A percentile compares a stretch with the other conserved stretches of the same genome.
These are phyloP conservation scores for sheep (Ovis aries) DNA, from an alignment of 2,113 vertebrate genomes.

Conservation along the genomic window ARS-UI_Ramb_v3.0 NC_056056.1:103196001-103196500, in stretches of 20 bases:
- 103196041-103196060: neutral
- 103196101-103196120: neutral
- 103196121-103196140: neutral
- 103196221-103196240: neutral
- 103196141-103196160: neutral
- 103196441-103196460: neutral
- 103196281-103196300: neutral
- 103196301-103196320: neutral
- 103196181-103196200: neutral
- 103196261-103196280: conserved; percentile 23
- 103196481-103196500: neutral
- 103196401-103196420: neutral
- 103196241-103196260: neutral
- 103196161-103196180: neutral
- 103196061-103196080: neutral
- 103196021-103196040: neutral
- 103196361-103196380: neutral
- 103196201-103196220: neutral
- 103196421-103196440: neutral
- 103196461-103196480: neutral
- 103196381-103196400: neutral
- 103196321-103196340: neutral
- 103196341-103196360: neutral
- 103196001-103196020: conserved; percentile 16
- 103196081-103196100: neutral